A percentile compares a stretch with the other conserved stretches of the same genome.
These are phyloP conservation scores for Dipodomys ordii DNA, from an alignment of 2,113 vertebrate genomes.

Conservation along the genomic window DNA sequence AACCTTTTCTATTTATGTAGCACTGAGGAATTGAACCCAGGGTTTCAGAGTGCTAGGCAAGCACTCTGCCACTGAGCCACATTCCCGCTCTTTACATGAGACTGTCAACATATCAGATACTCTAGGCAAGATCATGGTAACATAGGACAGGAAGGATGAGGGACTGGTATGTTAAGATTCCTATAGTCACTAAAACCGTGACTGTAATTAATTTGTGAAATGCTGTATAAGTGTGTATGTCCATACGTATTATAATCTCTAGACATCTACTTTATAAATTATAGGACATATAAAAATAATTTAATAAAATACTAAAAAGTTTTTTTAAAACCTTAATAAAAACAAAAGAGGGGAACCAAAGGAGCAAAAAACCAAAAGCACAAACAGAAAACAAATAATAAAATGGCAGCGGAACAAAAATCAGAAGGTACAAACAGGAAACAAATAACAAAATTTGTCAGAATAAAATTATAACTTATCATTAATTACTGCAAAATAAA, in stretches of 20 bases:
- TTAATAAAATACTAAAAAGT: background rate
- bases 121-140: background rate
- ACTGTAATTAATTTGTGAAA: background rate
- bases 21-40: too few species aligned
- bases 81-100: background rate
- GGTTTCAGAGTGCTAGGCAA: too few species aligned
- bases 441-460: constrained; percentile 24
- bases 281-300: background rate
- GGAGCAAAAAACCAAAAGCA: too few species aligned
- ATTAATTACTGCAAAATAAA: constrained; percentile 33
- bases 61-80: too few species aligned
- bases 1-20: too few species aligned
- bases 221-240: background rate
- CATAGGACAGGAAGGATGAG: background rate
- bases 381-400: too few species aligned
- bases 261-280: constrained; percentile 9
- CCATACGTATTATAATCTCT: background rate
- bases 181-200: background rate
- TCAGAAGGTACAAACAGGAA: background rate
- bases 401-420: background rate
- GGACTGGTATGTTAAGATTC: background rate
- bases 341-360: background rate
- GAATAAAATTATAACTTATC: background rate
- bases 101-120: background rate
- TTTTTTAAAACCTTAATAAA: background rate